Evolutionary conservation across 1,140 invertebrate genomes (phyloP), one percentile per base, ranked within the genome.

Genomic region (Heliconius eleuchia): DNA sequence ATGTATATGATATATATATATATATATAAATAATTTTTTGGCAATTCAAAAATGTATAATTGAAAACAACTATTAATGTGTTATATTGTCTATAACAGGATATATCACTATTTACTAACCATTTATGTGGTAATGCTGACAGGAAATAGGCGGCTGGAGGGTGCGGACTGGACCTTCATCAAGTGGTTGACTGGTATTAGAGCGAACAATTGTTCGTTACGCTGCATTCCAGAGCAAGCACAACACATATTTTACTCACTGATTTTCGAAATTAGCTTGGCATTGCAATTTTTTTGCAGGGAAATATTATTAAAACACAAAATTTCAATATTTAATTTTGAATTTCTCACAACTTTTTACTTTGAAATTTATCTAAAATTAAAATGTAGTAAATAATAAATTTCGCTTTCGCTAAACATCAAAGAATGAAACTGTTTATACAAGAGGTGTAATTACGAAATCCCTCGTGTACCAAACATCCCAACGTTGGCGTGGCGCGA

Each of bases 131-230:
- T 78, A 70, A 77, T 74, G 66, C 78, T 83, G 86, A 86, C 82
- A 84, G 86, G 77, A 78, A 79, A 79, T 50, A 84, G 79, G 79
- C 80, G 82, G 77, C 74, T 82, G 82, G 82, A 79, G 81, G 82
- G 83, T 75, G 30, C 78, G 77, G 82, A 77, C 84, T 80, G 86
- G 88, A 94, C 92, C 92, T 93, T 89, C 91, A 91, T 94, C 92
- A 94, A 94, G 87, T 87, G 89, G 86, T 86, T 94, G 91, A 94
- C 91, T 94, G 92, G 86, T 94, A 94, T 94, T 94, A 92, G 87
- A 84, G 87, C 85, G 81, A 86, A 88, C 90, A 87, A 92, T 91
- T 92, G 92, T 92, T 94, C 86, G 80, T 84, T 83, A 84, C 85
- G 83, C 81, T 84, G 86, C 91, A 92, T 93, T 93, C 91, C 89